Evolutionary conservation across 2,888 invertebrate species (phyloP), one percentile per base, ranked within the genome.

Genomic region (Drosophila incognita): DNA sequence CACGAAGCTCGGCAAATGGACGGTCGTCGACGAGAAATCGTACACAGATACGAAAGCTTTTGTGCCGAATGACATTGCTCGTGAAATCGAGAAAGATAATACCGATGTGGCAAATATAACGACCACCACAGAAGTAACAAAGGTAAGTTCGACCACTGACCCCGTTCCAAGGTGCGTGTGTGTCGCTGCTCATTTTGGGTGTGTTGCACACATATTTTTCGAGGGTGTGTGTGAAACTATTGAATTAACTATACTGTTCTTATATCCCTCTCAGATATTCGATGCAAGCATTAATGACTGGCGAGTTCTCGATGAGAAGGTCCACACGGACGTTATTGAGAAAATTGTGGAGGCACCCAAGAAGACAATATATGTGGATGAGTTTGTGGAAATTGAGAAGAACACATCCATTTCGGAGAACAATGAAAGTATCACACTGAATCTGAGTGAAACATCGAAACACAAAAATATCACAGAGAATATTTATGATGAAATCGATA

Each of bases 101-200:
- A 93, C 93, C 74, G 93, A 93, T 90, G 91, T 93, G 64, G 93
- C 93, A 40, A 93, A 93, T 82, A 93, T 93, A 81, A 93, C 93
- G 71, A 93, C 93, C 65, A 93, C 93, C 64, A 93, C 93, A 56
- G 93, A 93, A 89, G 92, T 93, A 69, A 93, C 93, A 64, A 93
- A 93, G 93, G 93, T 93, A 87, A 90, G 87, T 82, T 29, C 0
- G 10, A 42, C n/a, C 27, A 29, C 8, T 13, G 5, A 13, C 13
- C 15, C 10, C 5, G 21, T 42, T 21, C 0, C 35, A 3, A 35
- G 15, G 21, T 63, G 65, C 57, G 65, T 66, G 74, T 51, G 53
- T 66, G 15, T 10, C 4, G 24, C 46, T 24, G 24, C 15, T 21
- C 27, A 27, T 15, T 4, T 40, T 51, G 29, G 27, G 54, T 48